Evolutionary conservation across 2,113 vertebrate genomes (phyloP), one percentile per base, ranked within the genome.

Genomic region (Oryzias curvinotus): DNA sequence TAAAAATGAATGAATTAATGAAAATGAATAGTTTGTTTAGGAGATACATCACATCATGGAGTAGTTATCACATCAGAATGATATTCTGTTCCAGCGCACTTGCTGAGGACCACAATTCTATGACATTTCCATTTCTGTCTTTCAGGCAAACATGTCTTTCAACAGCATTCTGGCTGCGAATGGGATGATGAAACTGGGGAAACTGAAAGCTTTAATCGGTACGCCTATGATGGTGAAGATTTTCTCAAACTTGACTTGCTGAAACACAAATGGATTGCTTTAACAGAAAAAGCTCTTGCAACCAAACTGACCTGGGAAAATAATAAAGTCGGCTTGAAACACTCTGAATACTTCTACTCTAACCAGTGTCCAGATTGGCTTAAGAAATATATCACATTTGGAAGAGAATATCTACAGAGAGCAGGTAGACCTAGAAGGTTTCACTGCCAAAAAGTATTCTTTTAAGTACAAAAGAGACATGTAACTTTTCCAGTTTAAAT

Each of bases 221-320:
- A 14, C 1, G 71, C 53, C 7, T 81, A 73, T 26, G 68, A 81
- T 30, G 78, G 78, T 50, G 61, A 7, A 0, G 82, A 91, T 14
- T 88, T 85, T 14, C 0, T 92, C 0, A 0, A 23, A 16, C 23
- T 89, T 0, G 66, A 92, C 57, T 5, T 75, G 43, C 21, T 75
- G 47, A 44, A 43, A 6, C 0, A 43, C 56, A 77, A 28, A 0
- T 87, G 28, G 57, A 42, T 23, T 0, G 75, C 83, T 0, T 30
- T 65, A 0, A 71, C 45, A 0, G 0, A 0, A 0, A 50, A 0
- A 0, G 87, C 76, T 0, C 0, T 57, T 1, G 1, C 6, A 13
- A 79, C 69, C 43, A 68, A 55, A 59, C 1, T 0, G 0, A 69
- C 55, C 17, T 87, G 59, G 77, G 82, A 88, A 4, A 5, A 14